Evolutionary conservation across 2,113 vertebrate species (phyloP), one percentile per base, ranked within the genome.

Genomic region (Amblyopsis rosae): DNA sequence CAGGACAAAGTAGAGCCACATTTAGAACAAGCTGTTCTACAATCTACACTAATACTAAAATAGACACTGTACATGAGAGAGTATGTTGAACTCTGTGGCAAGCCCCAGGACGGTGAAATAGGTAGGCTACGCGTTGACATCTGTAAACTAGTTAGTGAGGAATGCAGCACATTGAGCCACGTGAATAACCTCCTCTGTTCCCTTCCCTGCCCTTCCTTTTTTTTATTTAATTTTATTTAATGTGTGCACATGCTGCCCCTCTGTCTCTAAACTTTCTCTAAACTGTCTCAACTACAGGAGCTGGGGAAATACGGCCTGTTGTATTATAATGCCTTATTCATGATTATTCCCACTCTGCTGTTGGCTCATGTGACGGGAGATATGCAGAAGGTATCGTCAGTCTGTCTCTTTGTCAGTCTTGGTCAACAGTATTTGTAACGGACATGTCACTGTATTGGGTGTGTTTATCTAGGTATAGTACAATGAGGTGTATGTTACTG

Each of bases 251-350:
- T 57, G 48, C 7, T 54, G n/a, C 54, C 53, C 19, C 47, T 51
- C 33, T 77, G 7, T 19, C 17, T 65, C 59, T 75, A 26, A 26
- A 26, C 69, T 79, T n/a, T 61, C 71, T 64, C 49, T 62, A 3
- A 73, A 47, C 45, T 74, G 54, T 53, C 13, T 69, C 41, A 12
- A 32, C 56, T 59, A 6, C 62, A 99, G 98, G 98, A 99, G 89
- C 87, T 99, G 88, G 98, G 98, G 0, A 99, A 97, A 75, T 99
- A 98, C 1, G 98, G 98, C 0, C 90, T 99, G 70, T 92, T 99
- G 7, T 99, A 98, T 64, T 99, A 99, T 80, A 99, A 98, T 33
- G 97, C 98, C 10, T 93, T 98, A 76, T 98, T 99, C 80, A 99
- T 99, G 98, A 94, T 99, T 70, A 59, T 97, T 0, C 98, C 98